Conservation (phyloP, 1,140 invertebrate genomes). For the Psix sp. region DNA sequence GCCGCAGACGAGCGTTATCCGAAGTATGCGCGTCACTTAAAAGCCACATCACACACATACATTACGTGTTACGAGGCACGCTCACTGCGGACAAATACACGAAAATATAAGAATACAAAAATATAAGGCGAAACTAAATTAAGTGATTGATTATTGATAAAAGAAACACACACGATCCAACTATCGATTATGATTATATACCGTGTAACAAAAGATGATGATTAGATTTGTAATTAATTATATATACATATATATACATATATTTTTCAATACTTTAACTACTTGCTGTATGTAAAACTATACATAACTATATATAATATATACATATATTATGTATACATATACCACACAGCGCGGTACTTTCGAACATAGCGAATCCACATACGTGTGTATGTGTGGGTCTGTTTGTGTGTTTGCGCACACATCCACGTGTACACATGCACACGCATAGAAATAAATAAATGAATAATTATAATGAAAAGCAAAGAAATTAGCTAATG, state of each 20-base stretch:
- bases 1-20: constrained; percentile 45
- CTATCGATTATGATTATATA: constrained; percentile 69
- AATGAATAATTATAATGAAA: constrained; percentile 30
- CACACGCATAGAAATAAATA: constrained; percentile 27
- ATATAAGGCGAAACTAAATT: constrained; percentile 3
- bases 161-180: constrained; percentile 46
- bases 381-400: constrained; percentile 46
- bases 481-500: constrained; percentile 39
- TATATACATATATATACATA: constrained; percentile 66
- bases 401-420: too few species aligned
- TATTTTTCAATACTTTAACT: constrained; percentile 77
- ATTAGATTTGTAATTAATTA: constrained; percentile 77
- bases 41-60: constrained; percentile 46
- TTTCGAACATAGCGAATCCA: constrained; percentile 51
- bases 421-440: too few species aligned
- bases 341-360: constrained; percentile 48
- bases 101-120: constrained; percentile 11
- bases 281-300: constrained; percentile 74
- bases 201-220: constrained; percentile 71
- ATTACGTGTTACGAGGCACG: constrained; percentile 46
- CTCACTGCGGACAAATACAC: constrained; percentile 49
- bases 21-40: constrained; percentile 52
- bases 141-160: constrained; percentile 1
- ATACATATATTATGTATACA: constrained; percentile 52
- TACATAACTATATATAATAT: constrained; percentile 62